Percentiles rank a stretch among this genome's conserved stretches.
These are phyloP conservation scores for Clamator glandarius DNA, from an alignment of 2,797 vertebrate genomes.

Conservation along the genomic window DNA sequence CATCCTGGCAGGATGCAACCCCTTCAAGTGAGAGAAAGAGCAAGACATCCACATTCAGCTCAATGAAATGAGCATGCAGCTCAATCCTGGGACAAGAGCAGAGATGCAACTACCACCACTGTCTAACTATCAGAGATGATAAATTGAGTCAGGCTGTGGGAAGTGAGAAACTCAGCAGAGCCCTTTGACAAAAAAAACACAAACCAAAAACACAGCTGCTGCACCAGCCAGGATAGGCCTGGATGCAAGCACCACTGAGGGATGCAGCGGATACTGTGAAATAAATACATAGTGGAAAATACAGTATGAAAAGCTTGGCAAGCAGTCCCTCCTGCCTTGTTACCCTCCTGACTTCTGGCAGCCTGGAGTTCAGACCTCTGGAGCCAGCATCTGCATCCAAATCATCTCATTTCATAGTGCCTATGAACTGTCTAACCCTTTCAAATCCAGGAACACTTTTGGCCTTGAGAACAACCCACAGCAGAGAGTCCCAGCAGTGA, in stretches of 20 bases:
- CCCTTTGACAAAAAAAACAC: not conserved
- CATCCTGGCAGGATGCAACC: not conserved
- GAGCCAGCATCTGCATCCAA: conserved; percentile 45
- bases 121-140: not conserved
- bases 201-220: not conserved
- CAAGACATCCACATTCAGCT: not conserved
- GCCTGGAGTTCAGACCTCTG: conserved; percentile 46
- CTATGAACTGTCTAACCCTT: not conserved
- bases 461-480: conserved; percentile 30
- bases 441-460: not conserved
- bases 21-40: not conserved
- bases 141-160: not conserved
- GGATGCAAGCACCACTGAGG: not conserved
- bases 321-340: conserved; percentile 9
- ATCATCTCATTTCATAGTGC: not conserved
- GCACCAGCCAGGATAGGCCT: not conserved
- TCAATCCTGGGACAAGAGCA: not conserved
- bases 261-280: not conserved
- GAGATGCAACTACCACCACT: not conserved
- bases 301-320: not conserved
- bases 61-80: not conserved
- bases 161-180: not conserved
- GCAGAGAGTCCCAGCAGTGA: conserved; percentile 11
- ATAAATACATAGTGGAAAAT: not conserved
- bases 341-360: conserved; percentile 59